Evolutionary conservation across 2,113 vertebrate species (phyloP).

Genomic region (Tiliqua scincoides): DNA sequence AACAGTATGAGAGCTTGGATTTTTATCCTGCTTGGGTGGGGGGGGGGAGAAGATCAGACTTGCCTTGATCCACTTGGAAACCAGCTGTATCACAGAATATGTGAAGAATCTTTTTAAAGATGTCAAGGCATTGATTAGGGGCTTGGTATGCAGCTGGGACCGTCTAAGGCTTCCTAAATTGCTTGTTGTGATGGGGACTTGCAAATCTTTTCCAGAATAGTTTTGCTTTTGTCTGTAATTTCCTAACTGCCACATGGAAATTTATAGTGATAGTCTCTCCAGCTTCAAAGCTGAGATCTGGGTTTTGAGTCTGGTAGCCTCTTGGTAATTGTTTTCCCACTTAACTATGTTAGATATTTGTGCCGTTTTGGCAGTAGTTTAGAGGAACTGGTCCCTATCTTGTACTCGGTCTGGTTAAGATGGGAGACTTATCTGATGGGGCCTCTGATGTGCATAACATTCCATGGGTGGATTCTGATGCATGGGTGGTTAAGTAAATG

Average conservation of each 20-base stretch:
- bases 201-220: not conserved
- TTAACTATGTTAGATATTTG: not conserved
- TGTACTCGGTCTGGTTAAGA: too few species aligned
- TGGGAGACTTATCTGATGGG: not conserved
- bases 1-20: not conserved
- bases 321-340: not conserved
- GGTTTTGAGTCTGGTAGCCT: not conserved
- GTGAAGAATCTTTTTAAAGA: not conserved
- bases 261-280: not conserved
- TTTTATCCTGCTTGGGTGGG: not conserved
- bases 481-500: not conserved
- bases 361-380: too few species aligned
- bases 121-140: not conserved
- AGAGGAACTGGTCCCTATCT: not conserved
- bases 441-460: not conserved
- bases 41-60: not conserved
- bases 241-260: not conserved
- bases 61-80: not conserved
- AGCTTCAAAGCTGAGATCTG: not conserved
- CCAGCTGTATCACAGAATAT: not conserved
- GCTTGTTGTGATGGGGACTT: not conserved
- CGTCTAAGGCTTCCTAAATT: not conserved
- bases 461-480: not conserved
- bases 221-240: too few species aligned
- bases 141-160: not conserved